A percentile compares a stretch with the other conserved stretches of the same genome.
These are phyloP conservation scores for Catocala nupta DNA, from an alignment of 2,888 invertebrate species.

Conservation along the genomic window DNA sequence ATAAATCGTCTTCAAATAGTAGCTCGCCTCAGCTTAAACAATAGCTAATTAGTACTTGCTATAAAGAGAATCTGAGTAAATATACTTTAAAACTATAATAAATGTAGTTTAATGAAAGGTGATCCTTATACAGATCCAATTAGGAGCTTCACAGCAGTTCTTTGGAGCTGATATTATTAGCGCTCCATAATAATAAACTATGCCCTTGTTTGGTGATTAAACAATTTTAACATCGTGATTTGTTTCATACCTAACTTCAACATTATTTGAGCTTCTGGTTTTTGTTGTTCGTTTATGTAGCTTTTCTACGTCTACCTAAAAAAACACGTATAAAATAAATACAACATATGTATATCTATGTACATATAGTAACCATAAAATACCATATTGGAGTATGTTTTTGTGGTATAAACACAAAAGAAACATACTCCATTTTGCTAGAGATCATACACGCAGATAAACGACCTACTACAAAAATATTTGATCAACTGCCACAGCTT, in stretches of 20 bases:
- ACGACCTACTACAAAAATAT: background rate
- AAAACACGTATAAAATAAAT: too few relatives aligned
- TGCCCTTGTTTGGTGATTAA: background rate
- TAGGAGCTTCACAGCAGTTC: slow-evolving; percentile 14
- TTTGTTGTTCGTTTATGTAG: too few relatives aligned
- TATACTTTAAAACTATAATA: slow-evolving; percentile 11
- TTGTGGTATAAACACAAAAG: too few relatives aligned
- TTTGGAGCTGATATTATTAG: slow-evolving; percentile 10
- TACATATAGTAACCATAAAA: too few relatives aligned
- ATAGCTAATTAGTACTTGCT: slow-evolving; percentile 37
- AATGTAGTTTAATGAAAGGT: slow-evolving; percentile 12
- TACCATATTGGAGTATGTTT: too few relatives aligned
- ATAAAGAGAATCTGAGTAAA: slow-evolving; percentile 14
- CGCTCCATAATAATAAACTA: slow-evolving; percentile 6
- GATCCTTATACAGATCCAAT: slow-evolving; percentile 20
- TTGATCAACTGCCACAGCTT: background rate
- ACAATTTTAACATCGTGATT: background rate
- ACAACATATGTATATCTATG: too few relatives aligned
- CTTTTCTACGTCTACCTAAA: too few relatives aligned
- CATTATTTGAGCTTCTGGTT: too few relatives aligned
- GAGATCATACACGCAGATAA: background rate
- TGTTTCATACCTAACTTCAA: background rate
- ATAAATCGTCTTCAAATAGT: background rate
- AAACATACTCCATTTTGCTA: too few relatives aligned
- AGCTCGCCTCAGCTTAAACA: slow-evolving; percentile 26